These are phyloP conservation scores for Arvicanthis niloticus DNA, from an alignment of 2,113 vertebrate species.

Conservation along the genomic window DNA sequence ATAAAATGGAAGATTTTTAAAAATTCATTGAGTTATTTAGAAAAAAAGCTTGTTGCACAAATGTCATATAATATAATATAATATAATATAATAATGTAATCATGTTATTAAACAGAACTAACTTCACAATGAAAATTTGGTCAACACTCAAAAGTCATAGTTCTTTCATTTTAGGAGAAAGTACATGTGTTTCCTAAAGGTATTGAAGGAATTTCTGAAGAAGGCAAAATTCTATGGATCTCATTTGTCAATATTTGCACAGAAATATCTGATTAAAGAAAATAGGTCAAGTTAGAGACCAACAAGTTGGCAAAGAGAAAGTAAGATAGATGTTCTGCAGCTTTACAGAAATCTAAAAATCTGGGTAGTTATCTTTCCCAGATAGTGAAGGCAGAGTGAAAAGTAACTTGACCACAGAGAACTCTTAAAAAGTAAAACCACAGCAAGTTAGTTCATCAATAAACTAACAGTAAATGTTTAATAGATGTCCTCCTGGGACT, in stretches of 20 bases:
- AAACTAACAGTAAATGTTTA: background rate
- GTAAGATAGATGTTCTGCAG: background rate
- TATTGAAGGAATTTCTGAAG: background rate
- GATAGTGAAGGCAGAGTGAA: background rate
- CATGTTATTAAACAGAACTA: background rate
- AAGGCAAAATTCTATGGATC: background rate
- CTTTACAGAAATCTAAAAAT: constrained; percentile 2
- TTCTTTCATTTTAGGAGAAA: constrained; percentile 1
- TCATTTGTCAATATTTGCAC: background rate
- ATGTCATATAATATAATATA: background rate
- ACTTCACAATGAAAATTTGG: background rate
- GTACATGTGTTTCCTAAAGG: background rate
- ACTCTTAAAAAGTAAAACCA: background rate
- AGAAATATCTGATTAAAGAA: background rate
- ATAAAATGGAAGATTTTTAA: background rate
- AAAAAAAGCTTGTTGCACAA: background rate
- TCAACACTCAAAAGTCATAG: background rate
- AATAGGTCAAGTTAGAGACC: background rate
- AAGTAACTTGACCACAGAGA: background rate
- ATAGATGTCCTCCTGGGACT: background rate
- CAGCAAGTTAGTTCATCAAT: background rate
- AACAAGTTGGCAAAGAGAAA: background rate
- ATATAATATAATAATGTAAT: background rate
- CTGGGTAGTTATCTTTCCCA: background rate
- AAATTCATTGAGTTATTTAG: background rate